Percentiles rank a stretch among this genome's conserved stretches.
Conservation (phyloP, 2,113 vertebrate species). For the Alouatta palliata region DNA sequence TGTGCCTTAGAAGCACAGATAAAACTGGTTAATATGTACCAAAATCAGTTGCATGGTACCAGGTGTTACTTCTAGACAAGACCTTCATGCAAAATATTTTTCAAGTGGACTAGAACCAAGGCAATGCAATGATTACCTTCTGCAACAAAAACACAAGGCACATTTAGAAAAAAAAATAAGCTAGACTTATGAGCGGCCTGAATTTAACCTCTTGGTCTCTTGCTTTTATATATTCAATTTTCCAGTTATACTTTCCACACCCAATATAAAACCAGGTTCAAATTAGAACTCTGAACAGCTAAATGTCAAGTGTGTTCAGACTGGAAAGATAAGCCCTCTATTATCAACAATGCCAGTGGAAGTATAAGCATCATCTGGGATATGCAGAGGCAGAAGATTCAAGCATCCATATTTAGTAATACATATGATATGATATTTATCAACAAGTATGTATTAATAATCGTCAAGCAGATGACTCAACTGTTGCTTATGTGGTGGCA, state of each 20-base stretch:
- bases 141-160: background rate
- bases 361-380: background rate
- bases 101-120: background rate
- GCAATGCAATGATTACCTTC: background rate
- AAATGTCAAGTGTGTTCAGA: background rate
- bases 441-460: background rate
- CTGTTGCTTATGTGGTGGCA: background rate
- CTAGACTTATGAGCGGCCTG: background rate
- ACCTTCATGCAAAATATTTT: conserved; percentile 1
- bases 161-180: background rate
- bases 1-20: background rate
- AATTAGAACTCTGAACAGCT: background rate
- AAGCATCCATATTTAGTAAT: background rate
- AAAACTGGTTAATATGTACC: background rate
- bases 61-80: conserved; percentile 9
- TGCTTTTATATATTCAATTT: background rate
- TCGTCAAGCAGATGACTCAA: background rate
- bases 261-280: background rate
- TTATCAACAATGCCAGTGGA: background rate
- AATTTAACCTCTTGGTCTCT: conserved; percentile 3
- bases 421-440: background rate
- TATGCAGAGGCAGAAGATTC: background rate
- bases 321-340: background rate
- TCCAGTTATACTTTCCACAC: background rate
- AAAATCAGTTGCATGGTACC: background rate